Evolutionary conservation across 2,113 vertebrate genomes (phyloP).

Genomic region (Pheucticus melanocephalus): DNA sequence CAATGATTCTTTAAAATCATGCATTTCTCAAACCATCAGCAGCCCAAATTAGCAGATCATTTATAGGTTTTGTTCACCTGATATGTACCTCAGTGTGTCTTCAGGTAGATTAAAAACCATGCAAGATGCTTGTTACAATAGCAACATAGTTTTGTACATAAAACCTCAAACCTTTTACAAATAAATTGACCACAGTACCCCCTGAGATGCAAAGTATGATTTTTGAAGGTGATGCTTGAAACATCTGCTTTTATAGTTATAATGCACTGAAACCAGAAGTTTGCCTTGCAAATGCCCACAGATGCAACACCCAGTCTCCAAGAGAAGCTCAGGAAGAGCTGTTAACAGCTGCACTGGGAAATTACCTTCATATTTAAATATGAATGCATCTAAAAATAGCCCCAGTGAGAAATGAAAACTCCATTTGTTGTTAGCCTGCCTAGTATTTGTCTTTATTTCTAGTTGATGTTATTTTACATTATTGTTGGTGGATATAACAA

Average conservation of each 20-base stretch:
- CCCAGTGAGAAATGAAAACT: background rate
- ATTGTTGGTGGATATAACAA: conserved; percentile 5
- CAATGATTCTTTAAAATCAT: background rate
- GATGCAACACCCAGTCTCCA: conserved; percentile 23
- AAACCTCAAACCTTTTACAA: background rate
- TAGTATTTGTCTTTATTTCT: conserved; percentile 46
- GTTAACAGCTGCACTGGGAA: conserved; percentile 54
- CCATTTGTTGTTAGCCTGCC: conserved; percentile 16
- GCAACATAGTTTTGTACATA: background rate
- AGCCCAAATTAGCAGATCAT: background rate
- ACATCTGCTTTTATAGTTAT: conserved; percentile 9
- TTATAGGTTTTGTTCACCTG: background rate
- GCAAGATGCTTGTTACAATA: background rate
- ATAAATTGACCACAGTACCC: background rate
- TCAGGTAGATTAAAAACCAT: background rate
- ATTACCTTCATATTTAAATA: conserved; percentile 42
- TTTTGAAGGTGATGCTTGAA: background rate
- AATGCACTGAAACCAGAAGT: background rate
- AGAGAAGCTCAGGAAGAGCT: conserved; percentile 24
- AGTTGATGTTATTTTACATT: background rate
- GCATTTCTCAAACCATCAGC: background rate
- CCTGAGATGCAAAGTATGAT: background rate
- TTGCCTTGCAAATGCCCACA: conserved; percentile 29
- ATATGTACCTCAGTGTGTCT: accelerated
- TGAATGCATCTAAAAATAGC: conserved; percentile 30